These are phyloP conservation scores for Choristoneura rosaceana DNA, from an alignment of 2,888 invertebrate species.

Conservation along the genomic window DNA sequence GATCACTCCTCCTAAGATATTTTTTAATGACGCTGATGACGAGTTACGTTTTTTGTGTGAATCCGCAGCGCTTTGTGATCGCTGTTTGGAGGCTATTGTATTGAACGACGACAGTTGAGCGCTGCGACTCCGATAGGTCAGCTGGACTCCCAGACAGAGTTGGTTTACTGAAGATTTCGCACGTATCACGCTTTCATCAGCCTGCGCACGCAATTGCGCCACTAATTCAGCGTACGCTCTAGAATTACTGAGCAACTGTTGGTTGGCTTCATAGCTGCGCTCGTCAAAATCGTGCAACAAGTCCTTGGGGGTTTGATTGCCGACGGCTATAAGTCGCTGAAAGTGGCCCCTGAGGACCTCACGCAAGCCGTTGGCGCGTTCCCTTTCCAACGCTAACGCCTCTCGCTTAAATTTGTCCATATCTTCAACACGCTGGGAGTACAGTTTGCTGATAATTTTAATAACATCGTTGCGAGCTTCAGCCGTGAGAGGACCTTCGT, in stretches of 20 bases:
- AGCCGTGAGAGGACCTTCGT: constrained; percentile 43
- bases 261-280: constrained; percentile 70
- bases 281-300: constrained; percentile 72
- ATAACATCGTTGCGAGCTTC: constrained; percentile 54
- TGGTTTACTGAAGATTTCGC: constrained; percentile 66
- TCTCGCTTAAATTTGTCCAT: constrained; percentile 61
- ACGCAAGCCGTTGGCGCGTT: constrained; percentile 65
- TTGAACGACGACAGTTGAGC: constrained; percentile 13
- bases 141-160: constrained; percentile 56
- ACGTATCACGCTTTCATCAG: constrained; percentile 56
- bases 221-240: constrained; percentile 69
- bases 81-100: not conserved
- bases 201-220: constrained; percentile 60
- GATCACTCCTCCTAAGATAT: constrained; percentile 50
- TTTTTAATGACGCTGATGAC: constrained; percentile 42
- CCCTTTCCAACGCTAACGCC: constrained; percentile 62
- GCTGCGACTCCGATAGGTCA: constrained; percentile 48
- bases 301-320: constrained; percentile 63
- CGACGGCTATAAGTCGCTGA: constrained; percentile 61
- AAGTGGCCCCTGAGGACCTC: constrained; percentile 65
- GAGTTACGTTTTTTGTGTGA: constrained; percentile 13
- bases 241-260: constrained; percentile 71
- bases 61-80: constrained; percentile 24
- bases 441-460: constrained; percentile 53
- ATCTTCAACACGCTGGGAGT: constrained; percentile 54